These are phyloP conservation scores for Poeciliopsis gracilis DNA, from an alignment of 2,797 vertebrate species.

Conservation along the genomic window DNA sequence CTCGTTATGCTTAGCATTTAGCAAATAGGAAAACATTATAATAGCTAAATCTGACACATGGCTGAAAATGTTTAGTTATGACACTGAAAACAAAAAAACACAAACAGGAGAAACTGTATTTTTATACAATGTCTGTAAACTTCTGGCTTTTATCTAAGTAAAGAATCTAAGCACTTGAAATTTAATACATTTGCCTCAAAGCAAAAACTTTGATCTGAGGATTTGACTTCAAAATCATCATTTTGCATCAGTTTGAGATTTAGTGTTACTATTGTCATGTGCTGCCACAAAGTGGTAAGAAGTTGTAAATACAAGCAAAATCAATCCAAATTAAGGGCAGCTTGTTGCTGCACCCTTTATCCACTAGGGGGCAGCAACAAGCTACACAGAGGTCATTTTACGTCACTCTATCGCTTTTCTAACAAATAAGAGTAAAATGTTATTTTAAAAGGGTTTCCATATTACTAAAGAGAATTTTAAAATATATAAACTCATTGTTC, in stretches of 20 bases:
- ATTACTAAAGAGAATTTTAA: neutral
- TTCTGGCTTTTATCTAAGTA: neutral
- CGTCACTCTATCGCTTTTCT: neutral
- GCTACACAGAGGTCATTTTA: neutral
- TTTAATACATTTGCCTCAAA: neutral
- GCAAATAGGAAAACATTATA: neutral
- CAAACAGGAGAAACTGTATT: neutral
- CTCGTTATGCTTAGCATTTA: neutral
- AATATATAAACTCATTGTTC: neutral
- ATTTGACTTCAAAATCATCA: neutral
- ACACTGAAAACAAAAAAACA: neutral
- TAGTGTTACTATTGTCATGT: constrained; percentile 15
- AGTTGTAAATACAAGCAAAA: constrained; percentile 24
- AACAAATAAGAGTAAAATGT: neutral
- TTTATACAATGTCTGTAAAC: neutral
- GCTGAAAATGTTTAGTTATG: neutral
- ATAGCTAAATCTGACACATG: neutral
- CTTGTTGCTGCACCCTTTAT: constrained; percentile 1
- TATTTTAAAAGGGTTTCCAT: neutral
- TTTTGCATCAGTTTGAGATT: neutral
- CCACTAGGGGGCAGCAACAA: constrained; percentile 73
- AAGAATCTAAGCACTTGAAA: neutral
- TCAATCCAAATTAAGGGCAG: constrained; percentile 34
- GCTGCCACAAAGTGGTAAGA: constrained; percentile 49
- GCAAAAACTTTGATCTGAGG: neutral